Evolutionary conservation across 2,113 vertebrate genomes (phyloP), one percentile per base, ranked within the genome.

Genomic region (Scytalopus superciliaris): DNA sequence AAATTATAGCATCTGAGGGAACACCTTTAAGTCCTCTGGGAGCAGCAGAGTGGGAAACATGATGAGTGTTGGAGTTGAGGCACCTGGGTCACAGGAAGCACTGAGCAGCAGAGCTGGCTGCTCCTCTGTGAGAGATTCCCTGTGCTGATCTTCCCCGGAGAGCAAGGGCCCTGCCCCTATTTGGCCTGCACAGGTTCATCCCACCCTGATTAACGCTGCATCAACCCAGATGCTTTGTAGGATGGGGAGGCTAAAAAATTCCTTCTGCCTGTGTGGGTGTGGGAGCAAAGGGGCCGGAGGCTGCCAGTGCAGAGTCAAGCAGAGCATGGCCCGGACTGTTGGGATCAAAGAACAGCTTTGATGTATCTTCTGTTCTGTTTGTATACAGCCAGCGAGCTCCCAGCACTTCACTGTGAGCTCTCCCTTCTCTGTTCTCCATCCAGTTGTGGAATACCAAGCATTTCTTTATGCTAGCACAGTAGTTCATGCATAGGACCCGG

Each of bases 1-100:
- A 40, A 90, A 91, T 90, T 95, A 77, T n/a, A 92, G 75, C 68
- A 67, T 81, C 76, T 70, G 72, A 88, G 72, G 69, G 90, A 93
- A 78, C 93, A 90, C 95, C 96, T 93, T 81, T 8, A 55, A 31
- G 57, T 52, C 66, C 66, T 56, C 42, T 55, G 92, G 75, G 90
- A 91, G 59, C 31, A 52, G 82, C 70, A 14, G 81, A 39, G 59
- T 37, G 62, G 53, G 40, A 53, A 92, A 50, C 4, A 11, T 12
- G 39, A 53, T 56, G 62, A 89, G 69, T 6, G 27, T 4, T 37
- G 44, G 21, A 84, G 77, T 69, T 2, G 2, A 69, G 63, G 63
- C 79, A 74, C 85, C 79, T 74, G 88, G 79, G 83, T 74, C 85
- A 39, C 0, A 0, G 68, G 47, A 64, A 82, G 74, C 44, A 3